A percentile compares a stretch with the other conserved stretches of the same genome.
Evolutionary conservation across 2,113 vertebrate genomes (phyloP).

Genomic region (Perognathus longimembris): DNA sequence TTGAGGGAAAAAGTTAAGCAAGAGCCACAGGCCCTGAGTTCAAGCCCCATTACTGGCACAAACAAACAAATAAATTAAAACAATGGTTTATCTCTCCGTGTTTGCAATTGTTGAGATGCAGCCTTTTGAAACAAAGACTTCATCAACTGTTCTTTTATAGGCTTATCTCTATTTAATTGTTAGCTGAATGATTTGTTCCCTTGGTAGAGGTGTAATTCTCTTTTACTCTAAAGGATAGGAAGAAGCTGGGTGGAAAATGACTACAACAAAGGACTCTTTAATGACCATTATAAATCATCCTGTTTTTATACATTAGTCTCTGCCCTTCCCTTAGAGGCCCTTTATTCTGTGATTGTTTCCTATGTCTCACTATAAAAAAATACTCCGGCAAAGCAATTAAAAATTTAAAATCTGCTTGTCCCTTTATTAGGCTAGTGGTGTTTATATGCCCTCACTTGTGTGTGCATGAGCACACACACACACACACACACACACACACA

Average conservation of each 20-base stretch:
- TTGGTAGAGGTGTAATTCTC: background rate
- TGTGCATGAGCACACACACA: no score
- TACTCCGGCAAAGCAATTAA: background rate
- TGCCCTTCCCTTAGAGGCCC: conserved; percentile 6
- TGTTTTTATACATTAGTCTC: background rate
- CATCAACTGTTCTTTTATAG: background rate
- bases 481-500: background rate
- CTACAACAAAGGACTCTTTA: background rate
- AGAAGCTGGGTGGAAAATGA: background rate
- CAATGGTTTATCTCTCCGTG: conserved; percentile 9
- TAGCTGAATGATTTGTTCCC: background rate
- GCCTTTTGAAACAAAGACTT: conserved; percentile 40
- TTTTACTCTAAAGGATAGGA: background rate
- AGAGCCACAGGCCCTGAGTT: no score
- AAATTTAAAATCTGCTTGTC: background rate
- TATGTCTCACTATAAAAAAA: background rate
- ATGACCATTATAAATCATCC: background rate
- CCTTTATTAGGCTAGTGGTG: background rate
- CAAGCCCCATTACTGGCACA: no score
- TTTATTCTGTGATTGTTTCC: background rate
- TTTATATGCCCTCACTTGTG: background rate
- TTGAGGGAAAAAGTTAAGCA: no score
- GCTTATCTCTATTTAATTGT: background rate
- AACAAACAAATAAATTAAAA: no score
- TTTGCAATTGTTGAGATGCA: background rate